Conservation (phyloP, 1,140 invertebrate genomes). For the Drosophila truncata region DNA sequence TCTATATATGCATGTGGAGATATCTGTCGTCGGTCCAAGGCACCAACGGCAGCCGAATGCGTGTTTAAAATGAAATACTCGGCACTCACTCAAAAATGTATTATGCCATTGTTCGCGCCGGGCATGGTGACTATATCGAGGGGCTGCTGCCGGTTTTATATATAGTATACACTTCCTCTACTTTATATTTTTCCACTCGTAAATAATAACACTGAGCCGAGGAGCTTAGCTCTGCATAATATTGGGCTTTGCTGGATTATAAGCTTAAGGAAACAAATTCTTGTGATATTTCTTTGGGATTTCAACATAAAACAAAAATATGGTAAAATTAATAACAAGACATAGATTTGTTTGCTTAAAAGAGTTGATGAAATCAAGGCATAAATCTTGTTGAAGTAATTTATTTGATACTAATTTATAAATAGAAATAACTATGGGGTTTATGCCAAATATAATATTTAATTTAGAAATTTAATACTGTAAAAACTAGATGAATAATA, state of each 20-base stretch:
- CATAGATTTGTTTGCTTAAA: not conserved
- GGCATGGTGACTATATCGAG: conserved; percentile 27
- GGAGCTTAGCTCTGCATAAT: conserved; percentile 12
- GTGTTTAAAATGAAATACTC: conserved; percentile 84
- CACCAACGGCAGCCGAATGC: conserved; percentile 60
- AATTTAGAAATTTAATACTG: too few species aligned
- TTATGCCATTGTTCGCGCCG: conserved; percentile 39
- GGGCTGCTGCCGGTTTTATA: conserved; percentile 1
- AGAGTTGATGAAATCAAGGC: not conserved
- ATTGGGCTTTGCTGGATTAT: conserved; percentile 11
- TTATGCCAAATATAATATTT: too few species aligned
- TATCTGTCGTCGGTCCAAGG: conserved; percentile 70
- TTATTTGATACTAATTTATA: not conserved
- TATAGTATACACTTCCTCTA: conserved; percentile 1
- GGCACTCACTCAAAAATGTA: conserved; percentile 76
- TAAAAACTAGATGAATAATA: too few species aligned
- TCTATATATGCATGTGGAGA: conserved; percentile 68
- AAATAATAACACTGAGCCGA: conserved; percentile 14
- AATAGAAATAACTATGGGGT: not conserved
- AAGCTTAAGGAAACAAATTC: not conserved
- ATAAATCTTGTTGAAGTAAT: too few species aligned
- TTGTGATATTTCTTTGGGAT: not conserved
- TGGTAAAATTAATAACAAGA: not conserved
- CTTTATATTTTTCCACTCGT: conserved; percentile 16
- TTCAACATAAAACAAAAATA: not conserved